Percentiles rank a stretch among this genome's conserved stretches.
phyloP scores from a whole-genome alignment of 2,113 vertebrate genomes.

The Muscicapa adusta region DNA sequence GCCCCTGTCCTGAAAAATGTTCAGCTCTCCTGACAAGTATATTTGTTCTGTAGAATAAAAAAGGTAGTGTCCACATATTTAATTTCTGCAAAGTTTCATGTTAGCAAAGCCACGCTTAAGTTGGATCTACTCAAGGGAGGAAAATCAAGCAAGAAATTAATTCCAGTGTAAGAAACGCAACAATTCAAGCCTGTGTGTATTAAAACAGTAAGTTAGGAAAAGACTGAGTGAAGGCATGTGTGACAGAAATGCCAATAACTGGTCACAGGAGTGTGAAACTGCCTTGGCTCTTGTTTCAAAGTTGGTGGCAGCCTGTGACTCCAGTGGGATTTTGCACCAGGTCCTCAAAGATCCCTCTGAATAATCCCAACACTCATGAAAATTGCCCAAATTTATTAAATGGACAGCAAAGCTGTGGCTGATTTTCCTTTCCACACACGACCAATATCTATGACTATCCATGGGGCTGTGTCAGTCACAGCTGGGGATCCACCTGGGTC shows the following conservation, averaged over 20 bases:
- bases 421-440: neutral
- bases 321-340: neutral
- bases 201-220: neutral
- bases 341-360: neutral
- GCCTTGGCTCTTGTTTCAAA: neutral
- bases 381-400: neutral
- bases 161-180: neutral
- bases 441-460: neutral
- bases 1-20: neutral
- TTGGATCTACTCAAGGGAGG: neutral
- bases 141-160: constrained; percentile 22
- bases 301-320: neutral
- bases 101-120: neutral
- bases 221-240: neutral
- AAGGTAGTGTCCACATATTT: neutral
- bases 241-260: neutral
- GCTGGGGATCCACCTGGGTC: neutral
- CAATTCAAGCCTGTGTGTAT: neutral
- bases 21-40: neutral
- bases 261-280: neutral
- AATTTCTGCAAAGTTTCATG: neutral
- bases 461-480: neutral
- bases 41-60: neutral
- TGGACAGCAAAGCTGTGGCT: neutral
- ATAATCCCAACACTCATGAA: neutral